phyloP scores from a whole-genome alignment of 92 coral and sea anemone genomes.

The Zoanthus solanderi region DNA sequence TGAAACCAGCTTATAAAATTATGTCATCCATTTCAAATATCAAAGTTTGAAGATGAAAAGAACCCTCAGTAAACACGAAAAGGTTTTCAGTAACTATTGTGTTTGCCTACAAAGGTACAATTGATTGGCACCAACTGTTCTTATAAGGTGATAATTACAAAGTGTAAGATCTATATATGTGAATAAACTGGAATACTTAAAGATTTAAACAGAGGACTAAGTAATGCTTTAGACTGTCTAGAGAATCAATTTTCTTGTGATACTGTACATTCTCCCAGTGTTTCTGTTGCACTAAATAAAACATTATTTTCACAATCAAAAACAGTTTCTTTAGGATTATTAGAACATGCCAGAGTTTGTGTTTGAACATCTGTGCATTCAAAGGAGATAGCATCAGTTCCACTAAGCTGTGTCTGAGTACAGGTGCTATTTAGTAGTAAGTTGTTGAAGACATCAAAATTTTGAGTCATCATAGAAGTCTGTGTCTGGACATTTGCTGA shows the following conservation, averaged over 20 bases:
- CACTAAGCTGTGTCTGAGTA: slow-evolving; percentile 72
- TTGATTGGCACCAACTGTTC: too few species aligned
- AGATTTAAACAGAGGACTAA: too few species aligned
- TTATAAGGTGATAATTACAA: too few species aligned
- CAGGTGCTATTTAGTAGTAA: slow-evolving; percentile 66
- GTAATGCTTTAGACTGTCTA: not conserved
- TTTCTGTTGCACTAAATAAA: not conserved
- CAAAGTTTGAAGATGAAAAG: too few species aligned
- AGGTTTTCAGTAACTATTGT: too few species aligned
- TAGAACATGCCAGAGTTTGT: slow-evolving; percentile 54
- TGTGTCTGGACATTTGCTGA: slow-evolving; percentile 77
- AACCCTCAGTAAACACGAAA: too few species aligned
- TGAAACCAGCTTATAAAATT: too few species aligned
- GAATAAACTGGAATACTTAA: too few species aligned
- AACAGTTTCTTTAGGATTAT: not conserved
- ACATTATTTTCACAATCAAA: not conserved
- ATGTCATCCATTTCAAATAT: too few species aligned
- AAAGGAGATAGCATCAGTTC: slow-evolving; percentile 24
- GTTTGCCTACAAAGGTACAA: too few species aligned
- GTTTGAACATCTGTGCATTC: slow-evolving; percentile 69
- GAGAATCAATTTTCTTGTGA: not conserved
- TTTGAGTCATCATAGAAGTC: slow-evolving; percentile 38
- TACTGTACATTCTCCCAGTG: not conserved
- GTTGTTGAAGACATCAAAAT: slow-evolving; percentile 36
- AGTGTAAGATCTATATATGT: too few species aligned